Evolutionary conservation across 2,113 vertebrate genomes (phyloP), one percentile per base, ranked within the genome.

Genomic region (Pavo muticus): DNA sequence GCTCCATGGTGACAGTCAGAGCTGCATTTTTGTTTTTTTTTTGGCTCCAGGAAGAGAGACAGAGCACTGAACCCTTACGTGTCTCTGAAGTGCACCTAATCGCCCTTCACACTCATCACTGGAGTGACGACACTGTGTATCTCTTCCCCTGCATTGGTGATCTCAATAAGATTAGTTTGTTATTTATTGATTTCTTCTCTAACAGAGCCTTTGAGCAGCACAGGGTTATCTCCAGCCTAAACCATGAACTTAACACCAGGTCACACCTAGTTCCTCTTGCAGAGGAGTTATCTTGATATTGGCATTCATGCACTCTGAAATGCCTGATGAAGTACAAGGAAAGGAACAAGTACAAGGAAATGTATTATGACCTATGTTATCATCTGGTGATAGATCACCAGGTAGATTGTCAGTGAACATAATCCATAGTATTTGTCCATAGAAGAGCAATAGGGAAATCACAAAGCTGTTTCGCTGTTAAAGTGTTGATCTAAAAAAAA

Each of bases 361-460:
- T 23, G 5, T 35, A 14, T 59, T 48, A 32, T 35, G 42, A 59
- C 8, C 25, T 24, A 3, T 15, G 32, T 44, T 89, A 68, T 75
- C 25, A 13, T 14, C 70, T 7, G 3, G 50, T 68, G 52, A 95
- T 71, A 78, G 57, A 89, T 81, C 20, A 69, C 50, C 61, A 80
- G 35, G 40, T 74, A n/a, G 50, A 74, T 95, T 91, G 61, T 83
- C 45, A 87, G 9, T 20, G 5, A 57, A 80, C 35, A 78, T 81
- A 64, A 12, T 9, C 7, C 3, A 14, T 50, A 3, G 8, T 20
- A 69, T 48, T 68, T 44, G 45, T 77, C 45, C 14, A 68, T 44
- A 65, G 69, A 72, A 88, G 70, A 47, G n/a, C 42, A 61, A 27
- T 23, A 80, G 72, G 87, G 75, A 90, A 84, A 78, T 6, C n/a